Evolutionary conservation across 1,140 invertebrate species (phyloP).

Genomic region (Anastatus disparis): DNA sequence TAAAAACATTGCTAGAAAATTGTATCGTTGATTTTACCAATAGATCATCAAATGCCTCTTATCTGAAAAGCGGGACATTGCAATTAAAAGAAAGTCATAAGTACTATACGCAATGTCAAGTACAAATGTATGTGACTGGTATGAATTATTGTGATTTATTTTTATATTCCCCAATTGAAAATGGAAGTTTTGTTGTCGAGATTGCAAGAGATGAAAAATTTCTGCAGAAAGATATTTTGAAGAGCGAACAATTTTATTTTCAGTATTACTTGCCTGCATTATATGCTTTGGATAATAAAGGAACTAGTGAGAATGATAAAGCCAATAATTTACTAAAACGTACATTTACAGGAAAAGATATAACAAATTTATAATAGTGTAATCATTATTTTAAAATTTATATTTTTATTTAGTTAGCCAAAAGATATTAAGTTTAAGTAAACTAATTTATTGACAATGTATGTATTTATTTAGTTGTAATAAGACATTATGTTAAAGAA

Average conservation of each 20-base stretch:
- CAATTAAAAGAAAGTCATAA: conserved; percentile 14
- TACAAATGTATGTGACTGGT: conserved; percentile 49
- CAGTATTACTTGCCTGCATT: conserved; percentile 35
- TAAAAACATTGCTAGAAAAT: conserved; percentile 21
- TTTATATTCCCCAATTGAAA: conserved; percentile 41
- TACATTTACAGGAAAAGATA: not conserved
- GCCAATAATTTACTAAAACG: not conserved
- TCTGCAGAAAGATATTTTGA: conserved; percentile 39
- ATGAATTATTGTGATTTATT: conserved; percentile 42
- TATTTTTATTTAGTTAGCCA: not conserved
- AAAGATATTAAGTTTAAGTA: not conserved
- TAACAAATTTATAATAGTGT: not conserved
- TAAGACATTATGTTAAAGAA: too few relatives aligned
- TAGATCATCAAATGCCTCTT: not conserved
- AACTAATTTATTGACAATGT: too few relatives aligned
- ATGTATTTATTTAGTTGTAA: too few relatives aligned
- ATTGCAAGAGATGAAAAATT: conserved; percentile 46
- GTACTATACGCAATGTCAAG: conserved; percentile 45
- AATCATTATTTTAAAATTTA: not conserved
- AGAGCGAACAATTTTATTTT: conserved; percentile 47
- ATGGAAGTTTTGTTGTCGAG: conserved; percentile 41
- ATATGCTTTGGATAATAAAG: not conserved
- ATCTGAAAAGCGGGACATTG: not conserved
- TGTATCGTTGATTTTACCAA: not conserved
- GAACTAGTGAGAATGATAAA: not conserved